A percentile compares a stretch with the other conserved stretches of the same genome.
Evolutionary conservation across 1,140 invertebrate species (phyloP).

Genomic region (Solenopsis invicta): DNA sequence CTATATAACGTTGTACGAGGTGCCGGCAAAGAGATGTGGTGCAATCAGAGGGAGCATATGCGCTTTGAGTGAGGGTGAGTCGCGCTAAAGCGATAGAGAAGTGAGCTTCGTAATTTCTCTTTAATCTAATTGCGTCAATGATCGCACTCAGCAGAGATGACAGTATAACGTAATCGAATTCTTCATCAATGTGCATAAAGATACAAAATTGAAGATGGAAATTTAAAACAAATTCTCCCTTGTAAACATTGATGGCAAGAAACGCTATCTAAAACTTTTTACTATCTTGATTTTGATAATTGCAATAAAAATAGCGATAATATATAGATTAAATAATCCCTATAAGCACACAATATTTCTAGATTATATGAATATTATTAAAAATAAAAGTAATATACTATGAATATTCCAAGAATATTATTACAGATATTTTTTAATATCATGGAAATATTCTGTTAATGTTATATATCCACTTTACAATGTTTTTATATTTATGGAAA

Average conservation of each 20-base stretch:
- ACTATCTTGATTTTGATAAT: background rate
- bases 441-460: too few relatives aligned
- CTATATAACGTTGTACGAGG: slow-evolving; percentile 67
- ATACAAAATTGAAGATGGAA: background rate
- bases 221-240: background rate
- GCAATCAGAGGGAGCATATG: slow-evolving; percentile 47
- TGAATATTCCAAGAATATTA: too few relatives aligned
- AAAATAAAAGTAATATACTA: too few relatives aligned
- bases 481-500: too few relatives aligned
- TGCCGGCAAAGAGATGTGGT: slow-evolving; percentile 68
- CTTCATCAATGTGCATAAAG: background rate
- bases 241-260: background rate
- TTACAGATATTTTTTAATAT: too few relatives aligned
- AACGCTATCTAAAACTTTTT: background rate
- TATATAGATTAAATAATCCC: too few relatives aligned
- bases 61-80: slow-evolving; percentile 42
- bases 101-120: slow-evolving; percentile 31
- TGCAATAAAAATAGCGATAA: too few relatives aligned
- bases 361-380: too few relatives aligned
- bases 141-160: slow-evolving; percentile 52
- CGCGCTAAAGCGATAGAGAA: slow-evolving; percentile 52
- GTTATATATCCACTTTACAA: too few relatives aligned
- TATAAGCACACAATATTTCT: too few relatives aligned
- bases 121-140: slow-evolving; percentile 38
- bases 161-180: slow-evolving; percentile 44